Percentiles rank a stretch among this genome's conserved stretches.
phyloP scores from a whole-genome alignment of 2,113 vertebrate species.

The Alligator mississippiensis region DNA sequence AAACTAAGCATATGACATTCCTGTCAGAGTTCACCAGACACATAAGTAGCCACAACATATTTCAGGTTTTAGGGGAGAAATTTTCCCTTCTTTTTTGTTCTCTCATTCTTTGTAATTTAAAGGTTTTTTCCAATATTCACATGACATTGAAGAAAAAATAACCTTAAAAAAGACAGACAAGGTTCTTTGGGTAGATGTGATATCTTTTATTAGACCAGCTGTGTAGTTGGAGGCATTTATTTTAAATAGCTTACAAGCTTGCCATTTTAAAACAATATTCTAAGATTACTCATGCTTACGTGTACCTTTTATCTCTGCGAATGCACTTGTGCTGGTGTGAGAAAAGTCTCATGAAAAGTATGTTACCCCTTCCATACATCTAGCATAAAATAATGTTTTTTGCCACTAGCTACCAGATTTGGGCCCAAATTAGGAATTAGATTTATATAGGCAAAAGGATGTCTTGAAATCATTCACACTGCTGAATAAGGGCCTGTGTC shows the following conservation, averaged over 20 bases:
- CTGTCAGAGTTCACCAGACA: not conserved
- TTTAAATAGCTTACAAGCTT: not conserved
- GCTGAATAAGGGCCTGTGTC: fast-evolving
- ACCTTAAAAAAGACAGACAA: not conserved
- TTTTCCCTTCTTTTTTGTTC: not conserved
- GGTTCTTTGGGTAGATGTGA: not conserved
- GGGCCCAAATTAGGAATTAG: not conserved
- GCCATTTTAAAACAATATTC: fast-evolving
- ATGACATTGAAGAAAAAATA: not conserved
- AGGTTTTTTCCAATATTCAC: not conserved
- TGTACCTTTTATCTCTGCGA: not conserved
- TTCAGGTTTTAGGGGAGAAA: not conserved
- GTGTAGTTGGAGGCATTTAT: not conserved
- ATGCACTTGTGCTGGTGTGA: not conserved
- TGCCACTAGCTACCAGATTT: not conserved
- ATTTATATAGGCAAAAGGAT: not conserved
- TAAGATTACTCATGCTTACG: not conserved
- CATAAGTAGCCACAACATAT: no score
- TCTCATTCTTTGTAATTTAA: not conserved
- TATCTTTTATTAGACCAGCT: not conserved
- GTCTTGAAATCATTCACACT: not conserved
- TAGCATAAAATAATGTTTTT: not conserved
- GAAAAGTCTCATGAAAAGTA: not conserved
- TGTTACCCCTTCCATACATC: not conserved
- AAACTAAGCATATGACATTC: fast-evolving